Percentiles rank a stretch among this genome's conserved stretches.
phyloP scores from a whole-genome alignment of 2,888 invertebrate species.

The Apocheima hispidaria region DNA sequence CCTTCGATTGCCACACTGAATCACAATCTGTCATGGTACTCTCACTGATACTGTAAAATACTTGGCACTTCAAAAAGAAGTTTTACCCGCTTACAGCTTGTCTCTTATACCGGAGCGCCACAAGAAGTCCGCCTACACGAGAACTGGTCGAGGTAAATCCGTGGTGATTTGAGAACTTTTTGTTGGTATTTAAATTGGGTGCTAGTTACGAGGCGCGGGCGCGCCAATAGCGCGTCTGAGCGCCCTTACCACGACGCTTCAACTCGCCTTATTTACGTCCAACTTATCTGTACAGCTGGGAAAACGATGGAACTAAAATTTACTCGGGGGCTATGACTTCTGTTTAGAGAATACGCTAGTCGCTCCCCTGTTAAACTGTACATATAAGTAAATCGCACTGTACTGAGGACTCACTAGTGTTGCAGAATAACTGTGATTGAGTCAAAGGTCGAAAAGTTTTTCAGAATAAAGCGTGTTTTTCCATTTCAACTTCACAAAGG shows the following conservation, averaged over 20 bases:
- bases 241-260: conserved; percentile 13
- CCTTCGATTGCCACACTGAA: no score
- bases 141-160: conserved; percentile 76
- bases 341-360: no score
- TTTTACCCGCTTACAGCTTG: conserved; percentile 29
- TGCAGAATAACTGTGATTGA: no score
- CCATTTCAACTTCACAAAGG: no score
- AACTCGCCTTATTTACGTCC: conserved; percentile 1
- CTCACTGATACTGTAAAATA: background rate
- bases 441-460: no score
- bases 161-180: conserved; percentile 80
- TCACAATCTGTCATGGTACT: background rate
- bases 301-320: background rate
- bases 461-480: no score
- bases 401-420: no score
- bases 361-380: no score
- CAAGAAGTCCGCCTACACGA: conserved; percentile 80
- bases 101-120: conserved; percentile 48
- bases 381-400: no score
- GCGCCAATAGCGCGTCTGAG: conserved; percentile 42
- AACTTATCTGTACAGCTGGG: background rate
- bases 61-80: background rate
- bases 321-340: background rate
- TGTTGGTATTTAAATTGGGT: conserved; percentile 81
- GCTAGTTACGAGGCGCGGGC: conserved; percentile 61